Evolutionary conservation across 2,888 invertebrate genomes (phyloP), one percentile per base, ranked within the genome.

Genomic region (Phyllotreta cruciferae): DNA sequence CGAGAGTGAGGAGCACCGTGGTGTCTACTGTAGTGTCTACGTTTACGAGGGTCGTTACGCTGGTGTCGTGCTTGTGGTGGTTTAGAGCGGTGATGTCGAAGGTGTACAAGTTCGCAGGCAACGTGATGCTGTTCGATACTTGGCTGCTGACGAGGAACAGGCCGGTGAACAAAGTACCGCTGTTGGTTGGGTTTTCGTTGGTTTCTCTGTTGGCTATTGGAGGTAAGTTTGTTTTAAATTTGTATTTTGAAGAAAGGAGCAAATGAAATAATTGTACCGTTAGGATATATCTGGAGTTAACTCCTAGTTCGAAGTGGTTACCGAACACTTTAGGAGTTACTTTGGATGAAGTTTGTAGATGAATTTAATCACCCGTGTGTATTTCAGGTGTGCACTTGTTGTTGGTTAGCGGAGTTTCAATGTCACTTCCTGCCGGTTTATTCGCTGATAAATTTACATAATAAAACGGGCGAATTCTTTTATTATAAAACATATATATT

Each of bases 181-280:
- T 68, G 49, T 66, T 81, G 52, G 37, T 75, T 6, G 70, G 72
- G 6, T 67, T 88, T 54, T 79, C 85, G 41, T 68, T 87, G 11
- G 68, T 87, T 70, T 86, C 87, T 0, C 77, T 87, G 49, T 69
- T 87, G 47, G 71, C 87, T 62, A 74, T 87, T 64, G 81, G 82
- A 75, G 88, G 88, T 88, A 78, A 86, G 86, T 64, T 6, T 2
- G 11, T 4, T 41, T 55, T 8, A 4, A 10, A 38, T 41, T 54
- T 37, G 10, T 53, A 57, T 36, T 60, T 39, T 24, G 24, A 24
- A 24, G 24, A 24, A 24, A 6, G 41, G 11, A 41, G 11, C 11
- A 41, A 41, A 41, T 41, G n/a, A n/a, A n/a, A n/a, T n/a, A n/a
- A n/a, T n/a, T n/a, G n/a, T n/a, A n/a, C n/a, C n/a, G n/a, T n/a